A percentile compares a stretch with the other conserved stretches of the same genome.
Conservation (phyloP, 2,113 vertebrate species). For the Dromaius novaehollandiae region DNA sequence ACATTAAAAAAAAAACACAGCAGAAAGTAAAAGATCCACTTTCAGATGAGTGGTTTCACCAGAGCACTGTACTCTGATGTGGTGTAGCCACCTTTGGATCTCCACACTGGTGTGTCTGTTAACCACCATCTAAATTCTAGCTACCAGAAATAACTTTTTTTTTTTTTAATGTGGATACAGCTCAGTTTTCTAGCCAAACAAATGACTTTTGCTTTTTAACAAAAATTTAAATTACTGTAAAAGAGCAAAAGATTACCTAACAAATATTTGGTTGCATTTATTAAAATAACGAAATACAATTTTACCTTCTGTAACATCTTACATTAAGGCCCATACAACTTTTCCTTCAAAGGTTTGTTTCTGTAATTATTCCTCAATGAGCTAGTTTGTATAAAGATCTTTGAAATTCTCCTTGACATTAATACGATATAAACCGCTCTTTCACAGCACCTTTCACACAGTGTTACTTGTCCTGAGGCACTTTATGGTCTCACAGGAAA, state of each 20-base stretch:
- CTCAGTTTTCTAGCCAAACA: not conserved
- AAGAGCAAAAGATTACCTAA: not conserved
- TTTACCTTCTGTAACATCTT: not conserved
- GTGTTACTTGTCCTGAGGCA: not conserved
- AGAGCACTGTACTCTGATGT: not conserved
- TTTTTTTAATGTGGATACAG: not conserved
- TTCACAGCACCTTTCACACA: not conserved
- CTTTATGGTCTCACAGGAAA: not conserved
- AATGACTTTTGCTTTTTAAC: too few species aligned
- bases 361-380: not conserved
- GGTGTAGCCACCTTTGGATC: not conserved
- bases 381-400: not conserved
- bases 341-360: not conserved
- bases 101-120: not conserved
- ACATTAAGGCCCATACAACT: not conserved
- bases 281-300: not conserved
- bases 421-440: not conserved
- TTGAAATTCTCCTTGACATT: not conserved
- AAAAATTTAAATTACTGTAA: not conserved
- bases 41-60: not conserved
- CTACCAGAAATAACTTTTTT: not conserved
- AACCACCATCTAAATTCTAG: not conserved
- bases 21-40: not conserved
- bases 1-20: not conserved
- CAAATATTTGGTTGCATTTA: not conserved